A percentile compares a stretch with the other conserved stretches of the same genome.
These are phyloP conservation scores for Thalpophila matura DNA, from an alignment of 2,888 invertebrate genomes.

Conservation along the genomic window DNA sequence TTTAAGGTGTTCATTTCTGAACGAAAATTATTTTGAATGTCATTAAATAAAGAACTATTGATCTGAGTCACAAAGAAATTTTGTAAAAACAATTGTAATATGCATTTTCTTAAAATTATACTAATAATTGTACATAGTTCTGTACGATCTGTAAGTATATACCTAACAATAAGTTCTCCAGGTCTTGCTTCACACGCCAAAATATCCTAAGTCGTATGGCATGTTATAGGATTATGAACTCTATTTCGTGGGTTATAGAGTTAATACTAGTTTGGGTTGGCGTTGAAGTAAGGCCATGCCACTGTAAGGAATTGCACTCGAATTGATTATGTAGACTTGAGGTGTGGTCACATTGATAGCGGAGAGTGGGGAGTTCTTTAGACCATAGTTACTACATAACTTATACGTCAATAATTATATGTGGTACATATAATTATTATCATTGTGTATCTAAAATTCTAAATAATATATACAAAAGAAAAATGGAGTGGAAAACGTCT, in stretches of 20 bases:
- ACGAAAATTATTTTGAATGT: no score
- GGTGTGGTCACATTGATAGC: constrained; percentile 19
- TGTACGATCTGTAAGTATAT: constrained; percentile 46
- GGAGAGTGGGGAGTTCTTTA: constrained; percentile 13
- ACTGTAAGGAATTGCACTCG: constrained; percentile 63
- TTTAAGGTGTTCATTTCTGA: no score
- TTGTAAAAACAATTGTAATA: constrained; percentile 60
- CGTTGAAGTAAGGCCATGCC: constrained; percentile 5
- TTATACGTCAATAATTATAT: no score
- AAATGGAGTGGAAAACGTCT: no score
- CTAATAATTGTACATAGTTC: constrained; percentile 58
- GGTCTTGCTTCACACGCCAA: constrained; percentile 5
- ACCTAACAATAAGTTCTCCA: constrained; percentile 12
- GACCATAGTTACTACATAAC: no score
- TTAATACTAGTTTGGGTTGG: constrained; percentile 19
- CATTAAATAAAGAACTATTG: no score
- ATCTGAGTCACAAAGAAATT: constrained; percentile 24
- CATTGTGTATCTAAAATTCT: no score
- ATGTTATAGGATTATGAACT: constrained; percentile 22
- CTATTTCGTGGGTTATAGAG: constrained; percentile 1
- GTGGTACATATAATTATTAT: no score
- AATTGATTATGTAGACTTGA: constrained; percentile 49
- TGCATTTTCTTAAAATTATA: constrained; percentile 54
- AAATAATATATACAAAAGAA: no score
- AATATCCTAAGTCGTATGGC: background rate